These are phyloP conservation scores for Asarcornis scutulata DNA, from an alignment of 2,113 vertebrate species.

Conservation along the genomic window DNA sequence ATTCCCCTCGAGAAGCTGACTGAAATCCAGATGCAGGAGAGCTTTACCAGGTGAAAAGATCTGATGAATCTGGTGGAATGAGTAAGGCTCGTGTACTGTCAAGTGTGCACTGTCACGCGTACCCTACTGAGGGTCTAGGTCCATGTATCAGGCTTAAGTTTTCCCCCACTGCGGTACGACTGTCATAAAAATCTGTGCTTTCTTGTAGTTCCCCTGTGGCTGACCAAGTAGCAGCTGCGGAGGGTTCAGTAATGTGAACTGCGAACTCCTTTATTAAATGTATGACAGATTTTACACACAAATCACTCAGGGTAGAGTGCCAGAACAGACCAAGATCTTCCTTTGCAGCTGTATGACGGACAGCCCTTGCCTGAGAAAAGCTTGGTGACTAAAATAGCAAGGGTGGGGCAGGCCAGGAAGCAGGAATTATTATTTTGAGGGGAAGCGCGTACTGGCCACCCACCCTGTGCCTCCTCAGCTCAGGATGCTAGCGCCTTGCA, in stretches of 20 bases:
- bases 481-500: background rate
- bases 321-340: background rate
- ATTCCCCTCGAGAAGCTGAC: background rate
- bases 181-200: accelerated
- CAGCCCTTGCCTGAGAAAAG: background rate
- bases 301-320: background rate
- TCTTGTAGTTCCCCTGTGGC: background rate
- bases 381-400: conserved; percentile 14
- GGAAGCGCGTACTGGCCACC: background rate
- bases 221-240: background rate
- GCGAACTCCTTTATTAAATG: background rate
- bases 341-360: background rate
- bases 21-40: background rate
- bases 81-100: background rate
- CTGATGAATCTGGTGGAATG: background rate
- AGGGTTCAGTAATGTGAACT: background rate
- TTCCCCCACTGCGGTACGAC: background rate
- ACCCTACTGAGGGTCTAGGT: background rate
- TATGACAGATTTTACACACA: background rate
- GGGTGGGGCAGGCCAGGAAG: conserved; percentile 39
- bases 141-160: background rate
- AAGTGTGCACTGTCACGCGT: background rate
- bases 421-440: conserved; percentile 23
- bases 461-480: background rate
- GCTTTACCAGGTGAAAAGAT: background rate